These are phyloP conservation scores for Albula glossodonta DNA, from an alignment of 2,113 vertebrate genomes.

Conservation along the genomic window DNA sequence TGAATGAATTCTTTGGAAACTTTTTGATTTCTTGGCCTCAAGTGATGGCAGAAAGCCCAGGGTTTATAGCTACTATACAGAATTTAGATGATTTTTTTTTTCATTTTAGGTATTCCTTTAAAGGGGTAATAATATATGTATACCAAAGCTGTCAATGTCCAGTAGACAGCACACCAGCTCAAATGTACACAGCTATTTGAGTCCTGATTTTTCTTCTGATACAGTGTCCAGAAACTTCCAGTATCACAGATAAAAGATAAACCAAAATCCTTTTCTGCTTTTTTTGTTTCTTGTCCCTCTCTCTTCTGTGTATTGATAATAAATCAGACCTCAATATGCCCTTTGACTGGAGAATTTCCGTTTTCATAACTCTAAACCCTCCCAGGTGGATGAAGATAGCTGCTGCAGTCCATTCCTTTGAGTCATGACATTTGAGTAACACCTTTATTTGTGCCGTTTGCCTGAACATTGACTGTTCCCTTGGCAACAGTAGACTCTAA, in stretches of 20 bases:
- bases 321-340: background rate
- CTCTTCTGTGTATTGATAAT: background rate
- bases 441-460: background rate
- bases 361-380: conserved; percentile 1
- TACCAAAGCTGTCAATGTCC: no score
- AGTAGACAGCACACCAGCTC: no score
- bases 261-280: background rate
- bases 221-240: background rate
- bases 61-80: no score
- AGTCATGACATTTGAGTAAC: background rate
- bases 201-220: no score
- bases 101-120: no score
- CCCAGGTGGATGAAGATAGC: background rate
- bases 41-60: no score
- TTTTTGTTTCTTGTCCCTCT: background rate
- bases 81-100: no score
- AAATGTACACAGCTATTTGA: no score
- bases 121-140: no score
- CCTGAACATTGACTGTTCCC: background rate
- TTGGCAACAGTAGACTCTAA: conserved; percentile 2
- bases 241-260: background rate
- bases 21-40: no score
- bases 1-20: no score
- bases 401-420: background rate
- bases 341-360: background rate